Percentiles rank a stretch among this genome's conserved stretches.
These are phyloP conservation scores for Bursaphelenchus mucronatus DNA, from an alignment of 1,140 invertebrate genomes.

Conservation along the genomic window DNA sequence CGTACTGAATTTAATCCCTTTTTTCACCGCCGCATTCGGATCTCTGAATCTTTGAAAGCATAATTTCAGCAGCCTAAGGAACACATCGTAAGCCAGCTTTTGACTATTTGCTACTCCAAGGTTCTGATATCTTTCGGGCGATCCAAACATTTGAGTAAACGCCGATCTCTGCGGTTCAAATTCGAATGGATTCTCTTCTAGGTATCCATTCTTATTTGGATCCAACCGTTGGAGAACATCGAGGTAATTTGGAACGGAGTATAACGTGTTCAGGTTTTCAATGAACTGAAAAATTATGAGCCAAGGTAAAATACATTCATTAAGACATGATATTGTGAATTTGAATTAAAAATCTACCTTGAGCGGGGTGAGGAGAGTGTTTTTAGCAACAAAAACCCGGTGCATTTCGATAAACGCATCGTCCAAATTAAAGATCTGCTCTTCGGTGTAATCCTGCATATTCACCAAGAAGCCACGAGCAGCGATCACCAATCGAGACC, in stretches of 20 bases:
- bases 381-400: slow-evolving; percentile 37
- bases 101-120: slow-evolving; percentile 39
- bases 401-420: slow-evolving; percentile 51
- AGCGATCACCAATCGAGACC: slow-evolving; percentile 50
- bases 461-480: slow-evolving; percentile 48
- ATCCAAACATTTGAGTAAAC: slow-evolving; percentile 34
- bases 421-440: slow-evolving; percentile 45
- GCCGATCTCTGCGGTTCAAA: slow-evolving; percentile 19
- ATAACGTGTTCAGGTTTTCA: slow-evolving; percentile 17
- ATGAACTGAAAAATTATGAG: slow-evolving; percentile 12
- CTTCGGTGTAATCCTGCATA: slow-evolving; percentile 35
- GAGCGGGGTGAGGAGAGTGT: slow-evolving; percentile 5
- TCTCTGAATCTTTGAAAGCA: too few relatives aligned
- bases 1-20: too few relatives aligned
- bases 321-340: not conserved
- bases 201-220: slow-evolving; percentile 2
- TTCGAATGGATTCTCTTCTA: slow-evolving; percentile 14
- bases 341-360: slow-evolving; percentile 14
- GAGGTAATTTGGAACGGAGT: slow-evolving; percentile 8
- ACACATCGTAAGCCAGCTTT: slow-evolving; percentile 47
- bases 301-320: too few relatives aligned
- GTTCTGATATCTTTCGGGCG: slow-evolving; percentile 28
- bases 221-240: slow-evolving; percentile 4
- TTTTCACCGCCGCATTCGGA: too few relatives aligned
- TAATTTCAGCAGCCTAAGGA: slow-evolving; percentile 29